Conservation (phyloP, 30 jellyfish, hydroid and myxozoan species). For the Turritopsis rubra region DNA sequence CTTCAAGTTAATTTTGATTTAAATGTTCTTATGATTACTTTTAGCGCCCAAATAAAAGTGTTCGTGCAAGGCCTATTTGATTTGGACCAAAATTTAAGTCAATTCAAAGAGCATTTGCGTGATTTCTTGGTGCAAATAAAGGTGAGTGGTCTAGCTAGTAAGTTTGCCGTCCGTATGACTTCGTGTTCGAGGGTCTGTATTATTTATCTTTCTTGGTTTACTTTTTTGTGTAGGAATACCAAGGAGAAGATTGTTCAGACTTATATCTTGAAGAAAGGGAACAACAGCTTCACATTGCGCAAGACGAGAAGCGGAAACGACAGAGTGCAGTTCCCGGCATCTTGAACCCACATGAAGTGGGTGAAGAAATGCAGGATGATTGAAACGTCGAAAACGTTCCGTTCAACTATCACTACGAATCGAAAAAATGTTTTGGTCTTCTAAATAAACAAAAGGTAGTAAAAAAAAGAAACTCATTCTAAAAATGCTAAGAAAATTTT, state of each 20-base stretch:
- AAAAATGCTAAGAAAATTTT: background rate
- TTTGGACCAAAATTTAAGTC: slow-evolving; percentile 68
- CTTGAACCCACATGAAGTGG: slow-evolving; percentile 91
- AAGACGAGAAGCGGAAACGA: slow-evolving; percentile 84
- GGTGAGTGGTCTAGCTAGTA: slow-evolving; percentile 31
- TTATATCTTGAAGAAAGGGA: slow-evolving; percentile 93
- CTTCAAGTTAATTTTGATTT: background rate
- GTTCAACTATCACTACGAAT: too few species aligned
- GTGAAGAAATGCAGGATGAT: slow-evolving; percentile 93
- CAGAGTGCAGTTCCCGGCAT: slow-evolving; percentile 97
- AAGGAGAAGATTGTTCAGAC: slow-evolving; percentile 91
- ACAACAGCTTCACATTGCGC: slow-evolving; percentile 77
- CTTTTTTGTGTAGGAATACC: slow-evolving; percentile 56
- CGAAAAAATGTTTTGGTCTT: background rate
- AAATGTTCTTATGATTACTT: background rate
- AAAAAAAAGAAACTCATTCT: background rate
- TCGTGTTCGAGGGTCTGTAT: background rate
- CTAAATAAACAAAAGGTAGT: background rate
- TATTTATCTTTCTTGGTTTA: background rate
- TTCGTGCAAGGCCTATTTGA: slow-evolving; percentile 95
- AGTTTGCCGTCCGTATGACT: background rate
- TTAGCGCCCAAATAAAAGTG: slow-evolving; percentile 79
- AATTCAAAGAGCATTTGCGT: slow-evolving; percentile 80
- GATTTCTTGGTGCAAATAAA: slow-evolving; percentile 90
- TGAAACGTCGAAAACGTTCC: background rate